Percentiles rank a stretch among this genome's conserved stretches.
These are phyloP conservation scores for Zaprionus gabonicus DNA, from an alignment of 1,140 invertebrate genomes.

Conservation along the genomic window DNA sequence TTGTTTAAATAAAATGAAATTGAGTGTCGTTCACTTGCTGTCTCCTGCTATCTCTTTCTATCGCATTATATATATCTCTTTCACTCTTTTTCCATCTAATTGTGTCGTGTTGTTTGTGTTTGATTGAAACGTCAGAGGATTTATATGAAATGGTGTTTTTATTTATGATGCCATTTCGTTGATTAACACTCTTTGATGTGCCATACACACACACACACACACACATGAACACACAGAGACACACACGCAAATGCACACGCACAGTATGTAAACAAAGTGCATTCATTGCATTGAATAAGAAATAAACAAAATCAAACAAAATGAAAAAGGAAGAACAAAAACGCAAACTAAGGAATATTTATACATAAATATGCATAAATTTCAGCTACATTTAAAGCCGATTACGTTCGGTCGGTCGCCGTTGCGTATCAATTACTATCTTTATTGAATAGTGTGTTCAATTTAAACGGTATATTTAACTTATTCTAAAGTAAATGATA, in stretches of 20 bases:
- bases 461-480: not conserved
- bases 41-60: not conserved
- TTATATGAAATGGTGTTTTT: constrained; percentile 79
- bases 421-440: not conserved
- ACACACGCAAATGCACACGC: constrained; percentile 5
- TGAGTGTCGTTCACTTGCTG: constrained; percentile 2
- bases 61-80: not conserved
- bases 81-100: constrained; percentile 8
- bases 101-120: constrained; percentile 60
- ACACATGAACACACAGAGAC: constrained; percentile 5
- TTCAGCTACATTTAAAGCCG: constrained; percentile 20
- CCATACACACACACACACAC: constrained; percentile 23
- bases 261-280: constrained; percentile 25
- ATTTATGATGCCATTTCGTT: constrained; percentile 82
- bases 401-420: not conserved
- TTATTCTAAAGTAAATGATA: not conserved
- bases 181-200: constrained; percentile 77
- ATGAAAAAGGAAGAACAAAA: not conserved
- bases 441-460: not conserved
- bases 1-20: constrained; percentile 66
- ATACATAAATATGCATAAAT: not conserved
- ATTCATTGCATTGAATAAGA: constrained; percentile 33
- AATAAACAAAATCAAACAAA: constrained; percentile 9
- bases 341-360: not conserved
- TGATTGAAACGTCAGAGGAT: constrained; percentile 78